These are phyloP conservation scores for Anableps anableps DNA, from an alignment of 2,797 vertebrate species.

Conservation along the genomic window DNA sequence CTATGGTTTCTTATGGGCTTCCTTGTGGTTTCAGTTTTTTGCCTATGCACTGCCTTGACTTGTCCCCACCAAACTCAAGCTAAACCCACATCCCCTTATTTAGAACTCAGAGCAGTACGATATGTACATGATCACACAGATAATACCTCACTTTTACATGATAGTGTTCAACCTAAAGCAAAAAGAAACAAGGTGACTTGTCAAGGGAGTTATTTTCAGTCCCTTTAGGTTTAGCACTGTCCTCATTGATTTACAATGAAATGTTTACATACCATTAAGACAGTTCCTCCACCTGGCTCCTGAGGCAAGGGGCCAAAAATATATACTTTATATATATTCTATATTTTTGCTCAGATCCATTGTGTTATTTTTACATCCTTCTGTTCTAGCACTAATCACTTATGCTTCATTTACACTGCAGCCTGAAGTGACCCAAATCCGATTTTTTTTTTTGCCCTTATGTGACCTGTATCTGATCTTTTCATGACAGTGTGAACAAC, in stretches of 20 bases:
- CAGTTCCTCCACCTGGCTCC: slow-evolving; percentile 48
- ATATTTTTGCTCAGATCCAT: slow-evolving; percentile 35
- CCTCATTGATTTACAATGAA: slow-evolving; percentile 35
- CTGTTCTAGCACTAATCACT: slow-evolving; percentile 48
- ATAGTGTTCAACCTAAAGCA: slow-evolving; percentile 47
- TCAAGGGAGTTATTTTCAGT: slow-evolving; percentile 55
- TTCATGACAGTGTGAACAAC: no score
- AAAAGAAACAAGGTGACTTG: slow-evolving; percentile 69
- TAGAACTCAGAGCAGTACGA: slow-evolving; percentile 72
- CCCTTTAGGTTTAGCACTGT: slow-evolving; percentile 20
- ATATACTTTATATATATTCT: slow-evolving; percentile 35
- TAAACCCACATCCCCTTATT: slow-evolving; percentile 72
- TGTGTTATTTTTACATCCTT: slow-evolving; percentile 61
- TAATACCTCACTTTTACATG: slow-evolving; percentile 60
- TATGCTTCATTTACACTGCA: no score
- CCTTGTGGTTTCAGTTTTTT: slow-evolving; percentile 54
- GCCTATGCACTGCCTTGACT: slow-evolving; percentile 42
- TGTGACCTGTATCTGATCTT: no score
- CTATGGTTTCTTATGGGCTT: slow-evolving; percentile 61
- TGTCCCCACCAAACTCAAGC: slow-evolving; percentile 46
- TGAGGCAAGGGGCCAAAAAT: slow-evolving; percentile 51
- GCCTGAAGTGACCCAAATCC: no score
- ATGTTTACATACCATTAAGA: slow-evolving; percentile 31
- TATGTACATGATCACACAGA: slow-evolving; percentile 58
- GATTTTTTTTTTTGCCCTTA: no score